These are phyloP conservation scores for Sarcophaga caerulescens DNA, from an alignment of 2,888 invertebrate genomes.

Conservation along the genomic window DNA sequence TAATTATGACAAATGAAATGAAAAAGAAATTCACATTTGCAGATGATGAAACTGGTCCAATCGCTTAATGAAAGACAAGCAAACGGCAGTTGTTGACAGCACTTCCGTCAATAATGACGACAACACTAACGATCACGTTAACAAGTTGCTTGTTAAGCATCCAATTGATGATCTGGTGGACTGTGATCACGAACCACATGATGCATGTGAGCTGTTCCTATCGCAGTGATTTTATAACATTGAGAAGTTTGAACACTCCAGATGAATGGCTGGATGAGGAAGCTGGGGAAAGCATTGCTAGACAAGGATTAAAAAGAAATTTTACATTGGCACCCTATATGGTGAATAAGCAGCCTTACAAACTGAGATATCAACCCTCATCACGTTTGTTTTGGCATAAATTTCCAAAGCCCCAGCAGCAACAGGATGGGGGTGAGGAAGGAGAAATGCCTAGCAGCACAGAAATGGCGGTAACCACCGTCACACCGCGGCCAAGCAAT, in stretches of 20 bases:
- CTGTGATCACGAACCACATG: slow-evolving; percentile 33
- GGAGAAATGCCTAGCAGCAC: slow-evolving; percentile 38
- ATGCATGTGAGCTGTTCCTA: slow-evolving; percentile 28
- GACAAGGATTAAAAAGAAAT: slow-evolving; percentile 52
- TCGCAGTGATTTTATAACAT: slow-evolving; percentile 73
- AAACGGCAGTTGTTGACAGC: slow-evolving; percentile 71
- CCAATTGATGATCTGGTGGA: slow-evolving; percentile 33
- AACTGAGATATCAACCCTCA: slow-evolving; percentile 72
- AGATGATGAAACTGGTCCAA: slow-evolving; percentile 31
- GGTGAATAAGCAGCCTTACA: slow-evolving; percentile 72
- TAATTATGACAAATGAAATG: slow-evolving; percentile 75
- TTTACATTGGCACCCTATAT: slow-evolving; percentile 36
- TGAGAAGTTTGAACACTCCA: slow-evolving; percentile 28
- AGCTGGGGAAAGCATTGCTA: slow-evolving; percentile 25
- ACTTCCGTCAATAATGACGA: slow-evolving; percentile 78
- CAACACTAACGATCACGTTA: slow-evolving; percentile 70
- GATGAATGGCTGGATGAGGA: slow-evolving; percentile 53
- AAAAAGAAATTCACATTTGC: slow-evolving; percentile 70
- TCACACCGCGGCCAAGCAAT: not conserved
- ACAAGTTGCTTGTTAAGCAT: slow-evolving; percentile 38
- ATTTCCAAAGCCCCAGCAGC: slow-evolving; percentile 70
- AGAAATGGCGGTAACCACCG: not conserved
- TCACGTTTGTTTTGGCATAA: slow-evolving; percentile 72
- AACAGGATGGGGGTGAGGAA: slow-evolving; percentile 17
- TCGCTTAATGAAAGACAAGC: slow-evolving; percentile 16